Conservation (phyloP, 2,888 invertebrate species). For the Timandra comae region DNA sequence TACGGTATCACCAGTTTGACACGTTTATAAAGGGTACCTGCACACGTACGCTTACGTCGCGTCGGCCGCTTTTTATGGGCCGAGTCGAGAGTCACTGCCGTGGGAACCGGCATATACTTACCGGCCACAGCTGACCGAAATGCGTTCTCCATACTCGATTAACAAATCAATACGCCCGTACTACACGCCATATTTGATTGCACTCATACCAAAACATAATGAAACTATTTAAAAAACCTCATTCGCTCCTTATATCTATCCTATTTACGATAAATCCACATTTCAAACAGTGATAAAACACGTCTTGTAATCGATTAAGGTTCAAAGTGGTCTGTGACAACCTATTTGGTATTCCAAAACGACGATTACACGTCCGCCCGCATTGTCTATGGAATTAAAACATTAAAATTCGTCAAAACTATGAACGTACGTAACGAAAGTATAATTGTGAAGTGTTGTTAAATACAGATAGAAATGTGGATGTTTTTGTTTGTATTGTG, state of each 20-base stretch:
- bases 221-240: conserved; percentile 41
- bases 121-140: conserved; percentile 73
- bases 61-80: conserved; percentile 68
- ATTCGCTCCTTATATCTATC: conserved; percentile 38
- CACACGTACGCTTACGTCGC: conserved; percentile 64
- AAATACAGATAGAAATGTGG: conserved; percentile 34
- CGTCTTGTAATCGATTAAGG: conserved; percentile 27
- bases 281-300: conserved; percentile 29
- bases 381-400: conserved; percentile 27
- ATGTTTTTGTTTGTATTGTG: conserved; percentile 42
- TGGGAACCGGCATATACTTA: conserved; percentile 75
- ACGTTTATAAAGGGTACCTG: conserved; percentile 66
- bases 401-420: conserved; percentile 63
- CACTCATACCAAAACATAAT: conserved; percentile 43
- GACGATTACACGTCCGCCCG: conserved; percentile 56
- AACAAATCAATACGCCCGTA: conserved; percentile 68
- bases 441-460: conserved; percentile 41
- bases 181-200: conserved; percentile 56
- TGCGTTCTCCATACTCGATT: conserved; percentile 74
- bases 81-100: conserved; percentile 67
- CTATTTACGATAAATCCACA: conserved; percentile 26
- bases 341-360: conserved; percentile 50
- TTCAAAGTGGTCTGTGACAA: conserved; percentile 37
- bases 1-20: conserved; percentile 31
- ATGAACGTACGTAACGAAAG: conserved; percentile 46